A percentile compares a stretch with the other conserved stretches of the same genome.
These are phyloP conservation scores for Meta bourneti DNA, from an alignment of 2,888 invertebrate genomes.

Conservation along the genomic window DNA sequence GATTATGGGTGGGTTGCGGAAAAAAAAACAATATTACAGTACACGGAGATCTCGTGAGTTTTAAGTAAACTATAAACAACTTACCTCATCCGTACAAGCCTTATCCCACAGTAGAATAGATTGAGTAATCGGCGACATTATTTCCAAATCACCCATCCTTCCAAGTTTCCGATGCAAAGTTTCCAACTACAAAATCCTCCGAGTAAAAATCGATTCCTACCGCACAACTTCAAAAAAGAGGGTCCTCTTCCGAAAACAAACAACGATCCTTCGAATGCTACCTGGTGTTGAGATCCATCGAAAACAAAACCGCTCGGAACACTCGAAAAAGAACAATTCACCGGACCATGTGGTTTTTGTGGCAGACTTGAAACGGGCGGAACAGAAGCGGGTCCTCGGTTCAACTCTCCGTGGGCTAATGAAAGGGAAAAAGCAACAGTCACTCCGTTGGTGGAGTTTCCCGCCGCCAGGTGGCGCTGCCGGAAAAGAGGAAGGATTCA, in stretches of 20 bases:
- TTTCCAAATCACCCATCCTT: conserved; percentile 72
- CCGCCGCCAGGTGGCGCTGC: conserved; percentile 57
- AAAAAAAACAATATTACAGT: too few relatives aligned
- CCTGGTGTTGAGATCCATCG: not conserved
- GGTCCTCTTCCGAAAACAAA: not conserved
- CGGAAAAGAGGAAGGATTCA: not conserved
- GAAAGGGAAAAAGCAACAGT: conserved; percentile 62
- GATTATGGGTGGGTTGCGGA: too few relatives aligned
- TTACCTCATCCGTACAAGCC: conserved; percentile 70
- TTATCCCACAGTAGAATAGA: conserved; percentile 72
- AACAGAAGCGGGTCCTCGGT: not conserved
- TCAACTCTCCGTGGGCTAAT: conserved; percentile 49
- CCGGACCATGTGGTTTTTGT: too few relatives aligned
- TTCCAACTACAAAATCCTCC: not conserved
- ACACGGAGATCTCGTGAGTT: too few relatives aligned
- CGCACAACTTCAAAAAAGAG: not conserved
- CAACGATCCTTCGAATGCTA: not conserved
- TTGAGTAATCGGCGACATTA: conserved; percentile 67
- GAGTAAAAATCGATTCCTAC: not conserved
- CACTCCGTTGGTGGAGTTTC: conserved; percentile 46
- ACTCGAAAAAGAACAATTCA: not conserved
- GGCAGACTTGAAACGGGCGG: too few relatives aligned
- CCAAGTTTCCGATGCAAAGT: not conserved
- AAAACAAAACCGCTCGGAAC: not conserved
- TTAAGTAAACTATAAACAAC: not conserved